phyloP scores from a whole-genome alignment of 64 coral and sea anemone genomes.

The Trachythela sp. region DNA sequence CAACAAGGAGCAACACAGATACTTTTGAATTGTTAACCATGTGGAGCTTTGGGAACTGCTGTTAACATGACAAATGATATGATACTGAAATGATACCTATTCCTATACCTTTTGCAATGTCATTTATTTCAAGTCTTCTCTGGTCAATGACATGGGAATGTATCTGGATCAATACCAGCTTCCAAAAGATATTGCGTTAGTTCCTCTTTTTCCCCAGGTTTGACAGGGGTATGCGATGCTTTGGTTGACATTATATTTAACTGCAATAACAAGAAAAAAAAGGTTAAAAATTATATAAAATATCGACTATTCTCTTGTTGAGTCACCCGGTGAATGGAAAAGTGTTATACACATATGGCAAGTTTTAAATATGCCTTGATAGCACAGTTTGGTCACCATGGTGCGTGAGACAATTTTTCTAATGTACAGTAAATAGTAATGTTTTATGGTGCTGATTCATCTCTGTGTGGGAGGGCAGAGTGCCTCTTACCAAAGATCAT shows the following conservation, averaged over 20 bases:
- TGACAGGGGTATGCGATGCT: neutral
- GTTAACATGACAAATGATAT: neutral
- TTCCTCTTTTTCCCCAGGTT: neutral
- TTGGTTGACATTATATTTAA: neutral
- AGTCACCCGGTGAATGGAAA: too few relatives aligned
- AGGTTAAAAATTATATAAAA: too few relatives aligned
- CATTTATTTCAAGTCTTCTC: neutral
- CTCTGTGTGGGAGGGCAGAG: too few relatives aligned
- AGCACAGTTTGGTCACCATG: too few relatives aligned
- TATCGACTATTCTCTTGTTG: too few relatives aligned
- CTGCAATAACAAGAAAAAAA: neutral
- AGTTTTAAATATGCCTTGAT: too few relatives aligned
- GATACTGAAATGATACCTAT: neutral
- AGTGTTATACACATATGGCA: too few relatives aligned
- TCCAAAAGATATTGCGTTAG: neutral
- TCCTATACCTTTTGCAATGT: neutral
- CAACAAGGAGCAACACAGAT: neutral
- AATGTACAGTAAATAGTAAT: neutral
- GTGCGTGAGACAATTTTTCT: too few relatives aligned
- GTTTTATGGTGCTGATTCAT: too few relatives aligned
- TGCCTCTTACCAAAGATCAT: too few relatives aligned
- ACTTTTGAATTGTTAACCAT: neutral
- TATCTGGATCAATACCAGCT: neutral
- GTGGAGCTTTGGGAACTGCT: neutral
- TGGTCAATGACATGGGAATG: too few relatives aligned